Base-by-base conservation (phyloP, 2,888 invertebrate species). In the Rhingia rostrata region DNA sequence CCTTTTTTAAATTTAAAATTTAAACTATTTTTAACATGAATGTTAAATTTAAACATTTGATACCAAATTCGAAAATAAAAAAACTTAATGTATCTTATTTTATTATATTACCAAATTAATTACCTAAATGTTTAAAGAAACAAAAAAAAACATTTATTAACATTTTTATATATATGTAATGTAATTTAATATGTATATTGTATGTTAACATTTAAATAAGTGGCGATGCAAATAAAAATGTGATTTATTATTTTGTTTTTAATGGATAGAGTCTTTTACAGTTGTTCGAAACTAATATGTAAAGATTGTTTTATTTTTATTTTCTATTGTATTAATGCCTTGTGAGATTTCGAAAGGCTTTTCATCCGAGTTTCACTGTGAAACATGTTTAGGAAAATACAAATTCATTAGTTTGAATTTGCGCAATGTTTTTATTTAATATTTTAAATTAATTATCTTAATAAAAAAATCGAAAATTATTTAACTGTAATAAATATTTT, bases 341-440 rank as follows among this genome's bases (percentile, higher is more conserved):
- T 49, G 9, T 22, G 49, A 30, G 10, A 49, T 49, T 49, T 10
- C 14, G 7, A 6, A 14, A 47, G 22, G 7, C 2, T 22, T 4
- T 10, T 32, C 30, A 32, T 49, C 30, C 30, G 4, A 4, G 30
- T 49, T 32, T 30, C 9, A 49, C 49, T 49, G 49, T 49, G 10
- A 2, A 9, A 10, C 30, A 49, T 49, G 33, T 30, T n/a, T 7
- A 56, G 37, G 35, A 39, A 51, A 41, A 47, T 22, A 30, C 30
- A 67, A 54, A 77, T 77, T 33, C 54, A 58, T 63, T 56, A 61
- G 54, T 56, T 30, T 51, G 35, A 58, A 80, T 74, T 49, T 69
- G 58, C 63, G 69, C 69, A 70, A 75, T 82, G 58, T 73, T 73
- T 64, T 56, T 70, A 64, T 39, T 54, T 77, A 63, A 43, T 64